Evolutionary conservation across 2,888 invertebrate species (phyloP).

Genomic region (Coremacera marginata): DNA sequence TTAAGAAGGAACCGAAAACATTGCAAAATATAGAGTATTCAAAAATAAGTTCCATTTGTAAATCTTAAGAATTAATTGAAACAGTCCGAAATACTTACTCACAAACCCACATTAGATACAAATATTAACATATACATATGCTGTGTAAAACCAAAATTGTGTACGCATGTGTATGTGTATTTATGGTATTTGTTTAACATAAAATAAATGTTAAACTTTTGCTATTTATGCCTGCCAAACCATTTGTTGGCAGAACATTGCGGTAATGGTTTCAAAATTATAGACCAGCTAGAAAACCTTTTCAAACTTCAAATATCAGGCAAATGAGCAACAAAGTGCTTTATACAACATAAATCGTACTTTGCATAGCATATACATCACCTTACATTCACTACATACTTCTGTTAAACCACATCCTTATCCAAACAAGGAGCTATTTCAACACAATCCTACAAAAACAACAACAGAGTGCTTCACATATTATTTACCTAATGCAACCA

Average conservation of each 20-base stretch:
- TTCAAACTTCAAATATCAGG: not conserved
- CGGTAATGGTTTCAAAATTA: slow-evolving; percentile 30
- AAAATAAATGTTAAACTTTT: not conserved
- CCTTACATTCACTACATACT: not conserved
- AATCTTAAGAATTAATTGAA: slow-evolving; percentile 27
- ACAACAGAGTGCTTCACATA: not conserved
- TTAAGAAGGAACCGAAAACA: not conserved
- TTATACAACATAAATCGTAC: not conserved
- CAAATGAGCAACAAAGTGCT: slow-evolving; percentile 15
- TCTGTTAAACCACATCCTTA: too few relatives aligned
- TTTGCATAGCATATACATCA: too few relatives aligned
- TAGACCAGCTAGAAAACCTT: not conserved
- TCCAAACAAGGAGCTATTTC: too few relatives aligned
- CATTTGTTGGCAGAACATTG: slow-evolving; percentile 21
- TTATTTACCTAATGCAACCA: slow-evolving; percentile 16
- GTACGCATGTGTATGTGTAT: not conserved
- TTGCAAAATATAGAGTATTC: not conserved
- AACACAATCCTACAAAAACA: not conserved
- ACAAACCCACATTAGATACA: not conserved
- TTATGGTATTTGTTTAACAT: not conserved
- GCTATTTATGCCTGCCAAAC: not conserved
- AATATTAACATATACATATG: not conserved
- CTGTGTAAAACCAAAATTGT: not conserved
- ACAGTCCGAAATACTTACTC: slow-evolving; percentile 1
- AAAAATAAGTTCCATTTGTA: not conserved